A percentile compares a stretch with the other conserved stretches of the same genome.
Evolutionary conservation across 2,113 vertebrate species (phyloP).

Genomic region (Galbula dea): DNA sequence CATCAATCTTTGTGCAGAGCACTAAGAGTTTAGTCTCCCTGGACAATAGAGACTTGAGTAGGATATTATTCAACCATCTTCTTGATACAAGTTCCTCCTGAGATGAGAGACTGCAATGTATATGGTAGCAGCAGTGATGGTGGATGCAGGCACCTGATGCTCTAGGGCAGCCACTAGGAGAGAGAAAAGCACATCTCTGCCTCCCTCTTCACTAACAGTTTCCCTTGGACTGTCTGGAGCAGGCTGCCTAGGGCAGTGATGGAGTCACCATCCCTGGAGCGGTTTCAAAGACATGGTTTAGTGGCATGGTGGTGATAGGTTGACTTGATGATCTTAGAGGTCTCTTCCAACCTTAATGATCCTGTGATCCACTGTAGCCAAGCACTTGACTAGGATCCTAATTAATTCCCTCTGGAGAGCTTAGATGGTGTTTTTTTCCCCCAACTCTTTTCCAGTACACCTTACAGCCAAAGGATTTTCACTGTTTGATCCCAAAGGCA

Average conservation of each 20-base stretch:
- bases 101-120: not conserved
- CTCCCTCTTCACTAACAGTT: not conserved
- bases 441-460: not conserved
- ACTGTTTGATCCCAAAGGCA: not conserved
- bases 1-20: not conserved
- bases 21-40: not conserved
- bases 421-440: not conserved
- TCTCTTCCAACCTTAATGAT: too few species aligned
- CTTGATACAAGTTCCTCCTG: not conserved
- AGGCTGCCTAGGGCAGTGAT: too few species aligned
- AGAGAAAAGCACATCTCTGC: not conserved
- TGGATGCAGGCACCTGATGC: not conserved
- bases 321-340: too few species aligned
- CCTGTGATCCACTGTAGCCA: not conserved
- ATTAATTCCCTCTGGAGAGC: not conserved
- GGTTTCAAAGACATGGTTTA: too few species aligned
- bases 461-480: not conserved
- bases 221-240: not conserved
- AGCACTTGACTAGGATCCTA: not conserved
- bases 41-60: not conserved
- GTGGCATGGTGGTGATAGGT: too few species aligned
- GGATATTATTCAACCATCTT: not conserved
- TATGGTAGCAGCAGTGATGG: not conserved
- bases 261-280: too few species aligned
- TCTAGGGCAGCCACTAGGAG: slow-evolving; percentile 36